A percentile compares a stretch with the other conserved stretches of the same genome.
phyloP scores from a whole-genome alignment of 1,140 invertebrate genomes.

The Drosophila suzukii region DNA sequence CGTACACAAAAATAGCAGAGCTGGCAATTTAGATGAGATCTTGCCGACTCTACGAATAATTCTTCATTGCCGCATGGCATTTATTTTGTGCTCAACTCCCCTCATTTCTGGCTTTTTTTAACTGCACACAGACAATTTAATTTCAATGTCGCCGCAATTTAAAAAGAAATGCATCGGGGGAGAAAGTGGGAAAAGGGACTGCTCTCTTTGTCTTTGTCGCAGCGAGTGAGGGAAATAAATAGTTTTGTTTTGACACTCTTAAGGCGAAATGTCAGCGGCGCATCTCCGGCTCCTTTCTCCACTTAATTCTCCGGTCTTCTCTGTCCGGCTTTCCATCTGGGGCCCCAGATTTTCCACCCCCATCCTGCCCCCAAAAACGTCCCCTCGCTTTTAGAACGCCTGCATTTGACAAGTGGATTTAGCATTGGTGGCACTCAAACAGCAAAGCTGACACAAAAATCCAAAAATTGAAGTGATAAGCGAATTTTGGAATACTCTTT shows the following conservation, averaged over 20 bases:
- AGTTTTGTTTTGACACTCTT: slow-evolving; percentile 66
- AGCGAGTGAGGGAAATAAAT: slow-evolving; percentile 50
- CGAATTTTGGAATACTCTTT: not conserved
- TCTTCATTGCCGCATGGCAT: slow-evolving; percentile 29
- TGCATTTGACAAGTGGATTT: slow-evolving; percentile 65
- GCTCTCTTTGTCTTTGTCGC: slow-evolving; percentile 32
- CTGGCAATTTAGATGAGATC: slow-evolving; percentile 37
- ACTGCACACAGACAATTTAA: slow-evolving; percentile 56
- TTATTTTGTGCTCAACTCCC: slow-evolving; percentile 15
- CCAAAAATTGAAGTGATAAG: not conserved
- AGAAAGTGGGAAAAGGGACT: slow-evolving; percentile 17
- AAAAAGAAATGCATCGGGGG: slow-evolving; percentile 42
- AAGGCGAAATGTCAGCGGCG: slow-evolving; percentile 45
- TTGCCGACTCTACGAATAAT: slow-evolving; percentile 29
- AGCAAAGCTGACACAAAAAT: slow-evolving; percentile 2
- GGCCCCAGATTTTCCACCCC: slow-evolving; percentile 8
- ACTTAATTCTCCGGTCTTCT: slow-evolving; percentile 16
- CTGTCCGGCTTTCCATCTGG: slow-evolving; percentile 31
- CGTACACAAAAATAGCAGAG: slow-evolving; percentile 9
- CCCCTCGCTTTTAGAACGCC: slow-evolving; percentile 14
- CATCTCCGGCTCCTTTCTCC: slow-evolving; percentile 10
- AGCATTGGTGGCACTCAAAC: slow-evolving; percentile 36
- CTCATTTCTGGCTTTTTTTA: slow-evolving; percentile 8
- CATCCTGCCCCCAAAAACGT: not conserved
- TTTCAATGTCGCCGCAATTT: slow-evolving; percentile 59